Conservation (phyloP, 2,888 invertebrate genomes). For the Pomacea canaliculata region DNA sequence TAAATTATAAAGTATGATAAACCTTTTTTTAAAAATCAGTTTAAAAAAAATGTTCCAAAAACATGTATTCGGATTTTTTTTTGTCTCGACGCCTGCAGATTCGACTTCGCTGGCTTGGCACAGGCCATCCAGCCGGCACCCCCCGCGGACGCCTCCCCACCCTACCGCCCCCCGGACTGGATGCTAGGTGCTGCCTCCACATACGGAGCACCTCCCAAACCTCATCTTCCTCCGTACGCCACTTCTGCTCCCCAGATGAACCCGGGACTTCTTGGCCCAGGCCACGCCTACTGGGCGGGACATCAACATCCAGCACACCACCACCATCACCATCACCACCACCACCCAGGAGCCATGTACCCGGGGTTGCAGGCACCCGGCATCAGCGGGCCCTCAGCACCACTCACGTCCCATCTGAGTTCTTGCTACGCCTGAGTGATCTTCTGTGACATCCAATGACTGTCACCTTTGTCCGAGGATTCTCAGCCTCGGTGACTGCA, state of each 20-base stretch:
- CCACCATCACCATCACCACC: slow-evolving; percentile 27
- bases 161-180: slow-evolving; percentile 94
- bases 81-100: slow-evolving; percentile 67
- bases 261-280: slow-evolving; percentile 19
- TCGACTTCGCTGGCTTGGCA: slow-evolving; percentile 94
- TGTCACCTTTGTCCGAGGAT: too few relatives aligned
- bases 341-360: slow-evolving; percentile 18
- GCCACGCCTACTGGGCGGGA: slow-evolving; percentile 17
- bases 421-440: slow-evolving; percentile 18
- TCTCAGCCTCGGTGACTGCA: too few relatives aligned
- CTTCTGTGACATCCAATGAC: too few relatives aligned
- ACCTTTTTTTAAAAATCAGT: too few relatives aligned
- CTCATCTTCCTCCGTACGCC: slow-evolving; percentile 10
- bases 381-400: slow-evolving; percentile 5
- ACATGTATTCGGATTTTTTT: too few relatives aligned
- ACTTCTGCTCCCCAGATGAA: slow-evolving; percentile 28
- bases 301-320: slow-evolving; percentile 23
- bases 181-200: slow-evolving; percentile 76
- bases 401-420: slow-evolving; percentile 18
- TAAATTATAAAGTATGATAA: too few relatives aligned
- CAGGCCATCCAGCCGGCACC: slow-evolving; percentile 79
- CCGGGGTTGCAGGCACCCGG: slow-evolving; percentile 16
- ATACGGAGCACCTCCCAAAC: neutral
- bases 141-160: slow-evolving; percentile 79
- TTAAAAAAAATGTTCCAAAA: too few relatives aligned